Evolutionary conservation across 2,113 vertebrate species (phyloP), one percentile per base, ranked within the genome.

Genomic region (Tretioscincus oriximinensis): DNA sequence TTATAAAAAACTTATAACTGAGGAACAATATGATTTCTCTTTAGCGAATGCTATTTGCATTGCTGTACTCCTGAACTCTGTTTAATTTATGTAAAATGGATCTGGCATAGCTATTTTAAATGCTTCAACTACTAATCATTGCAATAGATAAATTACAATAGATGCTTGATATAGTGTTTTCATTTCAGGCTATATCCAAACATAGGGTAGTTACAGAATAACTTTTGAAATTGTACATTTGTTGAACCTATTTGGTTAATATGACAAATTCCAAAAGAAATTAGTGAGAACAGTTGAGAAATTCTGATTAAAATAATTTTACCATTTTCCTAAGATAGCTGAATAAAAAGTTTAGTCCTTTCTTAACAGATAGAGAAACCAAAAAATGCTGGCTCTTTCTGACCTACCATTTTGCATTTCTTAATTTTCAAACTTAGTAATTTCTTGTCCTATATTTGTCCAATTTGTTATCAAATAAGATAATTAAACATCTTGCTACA

Each of bases 1-100:
- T 90, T 90, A 77, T 69, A 80, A 68, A 84, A 28, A 69, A 41
- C 3, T 77, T 76, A 24, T 80, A 88, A 41, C 84, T 85, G 85
- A 81, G 72, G 28, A 58, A 78, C 64, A 71, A 76, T 51, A 70
- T 87, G 81, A 29, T 88, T 90, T 87, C 86, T 20, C 29, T 49
- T 68, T 73, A 78, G 78, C 78, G 83, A 65, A 1, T 35, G 76
- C 85, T 5, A 66, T 20, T 80, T 86, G 87, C 84, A 31, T 81
- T 85, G 91, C 18, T 87, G 21, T 41, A 41, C 35, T 41, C 35
- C 35, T 41, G 35, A 41, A 41, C 35, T 41, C 10, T 3, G 81
- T 12, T 63, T 0, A 81, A 49, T 77, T 87, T 89, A 78, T 28
- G 45, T 10, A 65, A 16, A 51, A 81, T 76, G 83, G 79, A 3